A percentile compares a stretch with the other conserved stretches of the same genome.
Conservation (phyloP, 2,888 invertebrate genomes). For the Ecliptopera silaceata region DNA sequence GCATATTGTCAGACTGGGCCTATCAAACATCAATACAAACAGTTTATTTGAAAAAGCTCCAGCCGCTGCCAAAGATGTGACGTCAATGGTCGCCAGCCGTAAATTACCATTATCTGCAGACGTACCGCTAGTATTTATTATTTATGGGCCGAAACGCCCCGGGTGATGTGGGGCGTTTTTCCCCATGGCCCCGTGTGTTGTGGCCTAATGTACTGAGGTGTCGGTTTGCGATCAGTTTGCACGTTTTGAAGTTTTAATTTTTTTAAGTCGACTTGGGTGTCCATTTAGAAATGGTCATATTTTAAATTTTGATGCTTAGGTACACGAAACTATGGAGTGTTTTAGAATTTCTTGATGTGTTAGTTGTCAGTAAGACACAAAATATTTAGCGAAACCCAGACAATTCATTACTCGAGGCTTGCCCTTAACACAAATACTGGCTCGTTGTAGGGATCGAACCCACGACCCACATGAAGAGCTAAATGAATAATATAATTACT, state of each 20-base stretch:
- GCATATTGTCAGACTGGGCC: background rate
- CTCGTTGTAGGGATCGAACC: no score
- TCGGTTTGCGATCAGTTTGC: slow-evolving; percentile 21
- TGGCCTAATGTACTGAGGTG: slow-evolving; percentile 44
- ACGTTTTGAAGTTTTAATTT: slow-evolving; percentile 1
- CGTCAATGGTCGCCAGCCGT: slow-evolving; percentile 73
- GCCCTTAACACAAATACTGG: no score
- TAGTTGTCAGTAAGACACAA: no score
- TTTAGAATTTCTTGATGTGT: no score
- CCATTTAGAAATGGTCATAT: no score
- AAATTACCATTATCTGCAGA: slow-evolving; percentile 83
- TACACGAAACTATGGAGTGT: no score
- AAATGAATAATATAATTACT: no score
- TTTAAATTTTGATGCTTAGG: no score
- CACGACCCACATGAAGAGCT: no score
- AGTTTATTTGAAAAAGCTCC: slow-evolving; percentile 49
- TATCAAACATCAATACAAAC: slow-evolving; percentile 22
- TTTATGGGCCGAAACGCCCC: slow-evolving; percentile 80
- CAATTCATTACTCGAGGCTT: no score
- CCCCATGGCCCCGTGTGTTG: slow-evolving; percentile 58
- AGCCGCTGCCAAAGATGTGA: slow-evolving; percentile 76
- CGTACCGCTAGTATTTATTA: slow-evolving; percentile 81
- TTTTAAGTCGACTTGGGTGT: background rate
- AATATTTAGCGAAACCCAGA: no score
- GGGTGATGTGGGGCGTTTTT: slow-evolving; percentile 70